phyloP scores from a whole-genome alignment of 64 coral and sea anemone species.

The Acropora tenuis region DNA sequence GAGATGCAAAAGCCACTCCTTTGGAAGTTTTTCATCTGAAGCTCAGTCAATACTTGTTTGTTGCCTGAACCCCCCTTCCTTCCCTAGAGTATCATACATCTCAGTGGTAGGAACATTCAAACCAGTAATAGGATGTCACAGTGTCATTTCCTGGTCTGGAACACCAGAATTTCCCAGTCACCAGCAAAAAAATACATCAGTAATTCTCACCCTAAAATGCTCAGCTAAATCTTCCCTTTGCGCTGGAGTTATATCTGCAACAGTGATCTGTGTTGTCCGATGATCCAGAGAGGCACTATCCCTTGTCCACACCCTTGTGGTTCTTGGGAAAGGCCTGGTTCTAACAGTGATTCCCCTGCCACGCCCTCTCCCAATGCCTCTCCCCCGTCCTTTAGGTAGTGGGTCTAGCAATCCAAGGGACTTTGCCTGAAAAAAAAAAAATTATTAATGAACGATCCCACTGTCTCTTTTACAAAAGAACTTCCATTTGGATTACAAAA shows the following conservation, averaged over 20 bases:
- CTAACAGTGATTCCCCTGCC: conserved; percentile 62
- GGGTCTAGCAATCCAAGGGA: conserved; percentile 88
- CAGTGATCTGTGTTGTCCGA: conserved; percentile 72
- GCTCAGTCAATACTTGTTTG: no score
- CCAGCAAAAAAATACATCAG: no score
- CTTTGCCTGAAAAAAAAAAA: conserved; percentile 70
- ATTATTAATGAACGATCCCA: no score
- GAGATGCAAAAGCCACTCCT: no score
- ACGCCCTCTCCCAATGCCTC: conserved; percentile 54
- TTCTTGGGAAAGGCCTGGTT: conserved; percentile 61
- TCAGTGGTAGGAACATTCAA: no score
- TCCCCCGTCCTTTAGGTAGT: conserved; percentile 58
- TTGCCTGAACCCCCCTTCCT: no score
- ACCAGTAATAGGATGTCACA: no score
- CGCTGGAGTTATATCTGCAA: conserved; percentile 69
- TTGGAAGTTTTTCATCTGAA: no score
- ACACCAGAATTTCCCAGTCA: no score
- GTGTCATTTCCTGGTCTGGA: not conserved
- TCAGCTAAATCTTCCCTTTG: conserved; percentile 76
- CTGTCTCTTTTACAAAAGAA: no score
- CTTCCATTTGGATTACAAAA: no score
- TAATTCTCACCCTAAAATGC: conserved; percentile 81
- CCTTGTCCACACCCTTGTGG: conserved; percentile 72
- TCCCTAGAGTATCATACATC: no score
- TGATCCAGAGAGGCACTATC: conserved; percentile 85